These are phyloP conservation scores for Megalops cyprinoides DNA, from an alignment of 2,797 vertebrate species.

Conservation along the genomic window DNA sequence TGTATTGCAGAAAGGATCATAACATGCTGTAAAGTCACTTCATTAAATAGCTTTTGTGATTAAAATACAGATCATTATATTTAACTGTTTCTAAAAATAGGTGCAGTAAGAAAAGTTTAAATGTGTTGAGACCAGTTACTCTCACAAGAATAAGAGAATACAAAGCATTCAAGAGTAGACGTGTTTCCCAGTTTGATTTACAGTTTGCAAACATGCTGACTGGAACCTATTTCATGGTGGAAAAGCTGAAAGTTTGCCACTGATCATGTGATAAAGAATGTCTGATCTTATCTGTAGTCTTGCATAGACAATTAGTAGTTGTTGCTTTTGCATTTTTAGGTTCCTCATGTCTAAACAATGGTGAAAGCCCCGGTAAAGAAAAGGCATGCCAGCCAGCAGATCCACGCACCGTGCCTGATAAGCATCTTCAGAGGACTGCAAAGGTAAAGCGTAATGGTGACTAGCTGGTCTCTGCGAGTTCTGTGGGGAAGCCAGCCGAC, in stretches of 20 bases:
- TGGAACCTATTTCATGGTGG: neutral
- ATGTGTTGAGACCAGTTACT: neutral
- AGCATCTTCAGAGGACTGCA: conserved; percentile 86
- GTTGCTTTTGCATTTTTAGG: neutral
- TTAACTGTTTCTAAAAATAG: conserved; percentile 4
- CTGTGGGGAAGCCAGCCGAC: neutral
- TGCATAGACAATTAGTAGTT: neutral
- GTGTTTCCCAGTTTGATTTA: neutral
- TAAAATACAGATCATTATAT: neutral
- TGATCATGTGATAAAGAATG: neutral
- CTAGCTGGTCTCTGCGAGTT: too few relatives aligned
- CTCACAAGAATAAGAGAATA: neutral
- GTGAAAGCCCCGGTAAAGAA: conserved; percentile 35
- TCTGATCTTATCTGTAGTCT: neutral
- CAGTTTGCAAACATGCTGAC: neutral
- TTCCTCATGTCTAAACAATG: neutral
- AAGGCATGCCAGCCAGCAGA: conserved; percentile 49
- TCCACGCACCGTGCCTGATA: conserved; percentile 60
- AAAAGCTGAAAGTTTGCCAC: neutral
- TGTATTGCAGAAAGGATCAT: neutral
- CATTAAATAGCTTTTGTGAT: neutral
- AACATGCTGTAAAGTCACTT: neutral
- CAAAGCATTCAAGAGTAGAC: neutral
- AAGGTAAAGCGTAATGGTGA: conserved; percentile 74
- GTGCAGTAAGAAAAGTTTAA: neutral